Base-by-base conservation (phyloP, 2,888 invertebrate species). In the Caenorhabditis doughertyi region DNA sequence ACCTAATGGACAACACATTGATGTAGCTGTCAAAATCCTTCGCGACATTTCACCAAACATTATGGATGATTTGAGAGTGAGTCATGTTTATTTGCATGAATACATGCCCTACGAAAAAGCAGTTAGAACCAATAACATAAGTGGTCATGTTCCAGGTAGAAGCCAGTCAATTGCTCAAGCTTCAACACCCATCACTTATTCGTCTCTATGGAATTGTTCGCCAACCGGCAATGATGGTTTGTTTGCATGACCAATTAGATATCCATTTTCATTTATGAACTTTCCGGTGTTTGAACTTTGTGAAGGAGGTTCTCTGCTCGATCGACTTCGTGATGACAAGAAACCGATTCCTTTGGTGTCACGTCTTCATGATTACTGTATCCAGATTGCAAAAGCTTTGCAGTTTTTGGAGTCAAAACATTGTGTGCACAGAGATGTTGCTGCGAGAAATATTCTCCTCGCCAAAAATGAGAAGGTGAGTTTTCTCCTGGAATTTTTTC, bases 171-270 rank as follows among this genome's bases (percentile, higher is more conserved):
- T 70, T 88, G n/a, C 77, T 85, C 32, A 84, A 87, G 51, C 70
- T 88, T 1, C 85, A 87, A 93, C 98, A 99, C 93, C 94, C 95
- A 16, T 97, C 98, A 93, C 94, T 99, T 51, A 96, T 90, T 55
- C 91, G 96, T 89, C 94, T 99, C 32, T 97, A 96, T 92, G 99
- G 99, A 35, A 96, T 99, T 1, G 97, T 98, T 27, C 94, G 95
- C 16, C 95, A 96, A 90, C 98, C 98, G 0, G 95, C 98, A 93
- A 98, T 98, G 98, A 98, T 99, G 98, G 96, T 93, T 85, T 77
- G 71, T 79, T 68, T 68, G 60, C 49, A n/a, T 13, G 11, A 13
- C n/a, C 68, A 42, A 42, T 32, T 47, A 53, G n/a, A 56, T 47
- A 29, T 56, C 53, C n/a, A 44, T 56, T 51, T 77, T 56, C 62